Evolutionary conservation across 2,797 vertebrate genomes (phyloP).

Genomic region (Falco columbarius): DNA sequence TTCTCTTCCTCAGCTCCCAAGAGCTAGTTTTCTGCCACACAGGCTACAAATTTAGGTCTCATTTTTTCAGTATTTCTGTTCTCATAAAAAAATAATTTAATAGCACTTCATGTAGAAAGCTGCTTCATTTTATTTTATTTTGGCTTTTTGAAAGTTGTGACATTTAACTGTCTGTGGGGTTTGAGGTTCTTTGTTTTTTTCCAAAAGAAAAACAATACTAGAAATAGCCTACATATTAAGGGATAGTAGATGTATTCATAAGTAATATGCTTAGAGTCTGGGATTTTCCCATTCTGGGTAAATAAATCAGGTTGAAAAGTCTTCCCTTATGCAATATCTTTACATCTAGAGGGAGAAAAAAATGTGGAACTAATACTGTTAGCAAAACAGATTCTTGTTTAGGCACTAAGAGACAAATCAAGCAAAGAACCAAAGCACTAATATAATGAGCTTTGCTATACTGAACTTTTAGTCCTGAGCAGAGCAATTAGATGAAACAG

Average conservation of each 20-base stretch:
- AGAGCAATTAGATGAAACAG: constrained; percentile 5
- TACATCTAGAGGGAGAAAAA: neutral
- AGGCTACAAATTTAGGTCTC: neutral
- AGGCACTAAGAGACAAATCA: neutral
- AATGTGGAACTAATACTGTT: neutral
- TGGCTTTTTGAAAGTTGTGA: neutral
- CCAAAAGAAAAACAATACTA: neutral
- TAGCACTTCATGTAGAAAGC: neutral
- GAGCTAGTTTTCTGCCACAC: constrained; percentile 18
- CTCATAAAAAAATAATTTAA: constrained; percentile 22
- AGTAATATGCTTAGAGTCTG: neutral
- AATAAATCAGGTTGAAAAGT: neutral
- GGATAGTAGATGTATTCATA: neutral
- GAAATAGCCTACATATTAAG: neutral
- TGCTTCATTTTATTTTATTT: neutral
- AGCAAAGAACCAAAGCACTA: neutral
- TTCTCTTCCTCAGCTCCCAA: neutral
- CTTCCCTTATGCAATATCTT: neutral
- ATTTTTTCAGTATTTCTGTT: neutral
- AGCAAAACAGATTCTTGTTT: neutral
- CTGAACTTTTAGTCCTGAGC: neutral
- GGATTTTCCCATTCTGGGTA: neutral
- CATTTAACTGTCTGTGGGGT: neutral
- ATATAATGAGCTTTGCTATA: neutral
- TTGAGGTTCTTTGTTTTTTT: neutral